Conservation (phyloP, 2,888 invertebrate species). For the Drosophila tripunctata region DNA sequence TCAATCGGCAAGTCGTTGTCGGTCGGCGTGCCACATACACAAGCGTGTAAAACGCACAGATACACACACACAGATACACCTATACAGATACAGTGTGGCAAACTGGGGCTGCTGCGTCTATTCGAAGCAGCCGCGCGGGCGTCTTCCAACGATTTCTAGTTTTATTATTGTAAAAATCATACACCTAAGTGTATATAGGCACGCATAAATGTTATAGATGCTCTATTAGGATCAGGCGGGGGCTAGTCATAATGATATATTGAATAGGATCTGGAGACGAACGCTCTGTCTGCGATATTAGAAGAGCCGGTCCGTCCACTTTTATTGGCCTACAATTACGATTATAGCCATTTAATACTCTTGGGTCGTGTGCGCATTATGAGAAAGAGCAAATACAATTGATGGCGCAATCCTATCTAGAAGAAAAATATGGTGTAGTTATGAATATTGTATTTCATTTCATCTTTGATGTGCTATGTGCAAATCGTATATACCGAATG, state of each 20-base stretch:
- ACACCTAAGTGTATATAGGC: constrained; percentile 32
- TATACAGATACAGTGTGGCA: constrained; percentile 7
- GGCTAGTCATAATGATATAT: constrained; percentile 29
- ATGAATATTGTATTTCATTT: constrained; percentile 24
- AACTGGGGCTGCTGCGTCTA: constrained; percentile 43
- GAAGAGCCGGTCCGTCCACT: constrained; percentile 9
- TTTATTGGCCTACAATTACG: constrained; percentile 15
- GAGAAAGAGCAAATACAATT: constrained; percentile 47
- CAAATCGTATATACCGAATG: constrained; percentile 20
- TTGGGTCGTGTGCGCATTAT: constrained; percentile 23
- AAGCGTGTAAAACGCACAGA: constrained; percentile 16
- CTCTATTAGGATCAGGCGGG: no score
- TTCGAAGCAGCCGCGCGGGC: constrained; percentile 67
- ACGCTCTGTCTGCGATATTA: constrained; percentile 46
- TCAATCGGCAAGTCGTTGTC: constrained; percentile 82
- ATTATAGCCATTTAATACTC: constrained; percentile 3
- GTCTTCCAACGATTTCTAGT: constrained; percentile 55
- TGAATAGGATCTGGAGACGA: constrained; percentile 7
- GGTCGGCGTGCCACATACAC: constrained; percentile 77
- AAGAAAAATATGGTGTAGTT: not conserved
- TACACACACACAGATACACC: constrained; percentile 4
- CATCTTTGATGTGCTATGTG: constrained; percentile 52
- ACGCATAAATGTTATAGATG: not conserved
- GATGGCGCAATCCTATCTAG: constrained; percentile 52
- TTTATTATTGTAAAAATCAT: constrained; percentile 62